Conservation (phyloP, 2,797 vertebrate genomes). For the Carduelis carduelis region DNA sequence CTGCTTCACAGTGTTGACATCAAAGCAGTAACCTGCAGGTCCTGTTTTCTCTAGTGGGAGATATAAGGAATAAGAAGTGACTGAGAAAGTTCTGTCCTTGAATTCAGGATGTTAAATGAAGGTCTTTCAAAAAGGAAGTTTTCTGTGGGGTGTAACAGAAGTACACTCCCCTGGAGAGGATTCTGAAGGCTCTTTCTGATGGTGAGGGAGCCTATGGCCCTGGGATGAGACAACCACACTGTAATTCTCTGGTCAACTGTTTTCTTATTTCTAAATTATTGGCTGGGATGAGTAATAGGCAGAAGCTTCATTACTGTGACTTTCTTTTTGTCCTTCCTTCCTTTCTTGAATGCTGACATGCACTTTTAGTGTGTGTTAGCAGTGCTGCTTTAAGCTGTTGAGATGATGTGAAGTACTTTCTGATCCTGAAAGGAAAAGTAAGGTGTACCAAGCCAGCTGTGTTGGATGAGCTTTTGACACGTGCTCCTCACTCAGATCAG, state of each 20-base stretch:
- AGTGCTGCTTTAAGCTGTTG: background rate
- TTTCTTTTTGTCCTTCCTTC: background rate
- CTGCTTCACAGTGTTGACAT: background rate
- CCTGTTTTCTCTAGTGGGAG: background rate
- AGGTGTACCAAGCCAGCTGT: background rate
- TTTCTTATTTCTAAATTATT: slow-evolving; percentile 59
- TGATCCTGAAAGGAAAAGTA: background rate
- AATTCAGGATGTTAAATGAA: background rate
- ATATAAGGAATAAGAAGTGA: background rate
- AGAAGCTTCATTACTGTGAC: slow-evolving; percentile 4
- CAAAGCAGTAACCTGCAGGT: background rate
- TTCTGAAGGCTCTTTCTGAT: slow-evolving; percentile 1
- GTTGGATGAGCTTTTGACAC: background rate
- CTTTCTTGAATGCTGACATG: background rate
- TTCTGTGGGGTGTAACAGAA: background rate
- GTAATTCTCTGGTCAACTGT: slow-evolving; percentile 51
- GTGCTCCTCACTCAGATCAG: background rate
- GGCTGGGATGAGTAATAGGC: background rate
- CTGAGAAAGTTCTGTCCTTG: background rate
- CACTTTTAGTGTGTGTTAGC: background rate
- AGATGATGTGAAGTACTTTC: background rate
- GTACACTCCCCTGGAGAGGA: background rate
- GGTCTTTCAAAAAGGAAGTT: background rate
- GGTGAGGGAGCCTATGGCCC: slow-evolving; percentile 17
- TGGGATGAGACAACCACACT: slow-evolving; percentile 35